phyloP scores from a whole-genome alignment of 2,797 vertebrate genomes.

The Anabacerthia variegaticeps region DNA sequence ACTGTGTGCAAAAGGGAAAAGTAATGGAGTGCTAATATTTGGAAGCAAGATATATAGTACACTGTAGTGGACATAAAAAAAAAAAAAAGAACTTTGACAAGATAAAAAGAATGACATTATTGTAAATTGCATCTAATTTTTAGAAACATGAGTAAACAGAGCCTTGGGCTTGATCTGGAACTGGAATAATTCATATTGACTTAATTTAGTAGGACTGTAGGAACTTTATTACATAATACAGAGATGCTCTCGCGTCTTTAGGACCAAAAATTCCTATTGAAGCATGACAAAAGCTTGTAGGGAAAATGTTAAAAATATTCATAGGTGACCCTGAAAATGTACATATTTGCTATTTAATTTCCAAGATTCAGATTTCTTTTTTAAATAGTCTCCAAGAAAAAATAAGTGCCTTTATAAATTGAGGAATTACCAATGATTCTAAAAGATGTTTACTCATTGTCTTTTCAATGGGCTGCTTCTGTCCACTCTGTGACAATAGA shows the following conservation, averaged over 20 bases:
- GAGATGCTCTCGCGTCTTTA: background rate
- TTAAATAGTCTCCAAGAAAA: background rate
- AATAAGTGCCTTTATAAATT: background rate
- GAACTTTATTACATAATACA: background rate
- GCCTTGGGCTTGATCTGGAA: conserved; percentile 24
- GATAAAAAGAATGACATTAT: background rate
- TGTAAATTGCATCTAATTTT: conserved; percentile 2
- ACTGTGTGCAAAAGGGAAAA: background rate
- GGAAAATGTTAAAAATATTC: background rate
- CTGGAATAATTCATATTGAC: background rate
- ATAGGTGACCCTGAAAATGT: background rate
- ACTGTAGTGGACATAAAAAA: background rate
- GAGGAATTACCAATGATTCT: background rate
- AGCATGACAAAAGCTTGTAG: background rate
- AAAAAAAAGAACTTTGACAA: background rate
- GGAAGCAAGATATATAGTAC: background rate
- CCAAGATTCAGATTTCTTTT: background rate
- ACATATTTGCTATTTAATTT: background rate
- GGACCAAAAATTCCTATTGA: background rate
- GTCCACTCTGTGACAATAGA: background rate
- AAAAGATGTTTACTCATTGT: background rate
- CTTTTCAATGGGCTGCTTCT: background rate
- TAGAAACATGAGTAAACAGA: conserved; percentile 31
- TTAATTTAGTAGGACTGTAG: background rate
- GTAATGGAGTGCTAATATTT: background rate